phyloP scores from a whole-genome alignment of 1,140 invertebrate species.

The Triops longicaudatus region DNA sequence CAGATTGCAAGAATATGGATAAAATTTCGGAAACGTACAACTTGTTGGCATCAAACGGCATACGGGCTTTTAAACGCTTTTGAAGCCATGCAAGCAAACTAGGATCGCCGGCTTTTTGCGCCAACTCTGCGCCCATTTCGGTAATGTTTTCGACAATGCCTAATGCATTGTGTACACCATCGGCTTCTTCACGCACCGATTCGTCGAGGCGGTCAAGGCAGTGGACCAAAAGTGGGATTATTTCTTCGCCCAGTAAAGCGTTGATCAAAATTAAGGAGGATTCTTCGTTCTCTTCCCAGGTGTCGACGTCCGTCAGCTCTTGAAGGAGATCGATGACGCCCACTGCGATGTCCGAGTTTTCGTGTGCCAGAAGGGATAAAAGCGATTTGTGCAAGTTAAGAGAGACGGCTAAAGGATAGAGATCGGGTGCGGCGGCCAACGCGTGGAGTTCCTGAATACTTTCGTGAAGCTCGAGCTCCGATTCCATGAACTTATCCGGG shows the following conservation, averaged over 20 bases:
- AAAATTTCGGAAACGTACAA: slow-evolving; percentile 92
- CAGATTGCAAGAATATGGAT: slow-evolving; percentile 87
- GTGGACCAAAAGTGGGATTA: slow-evolving; percentile 82
- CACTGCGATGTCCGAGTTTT: slow-evolving; percentile 90
- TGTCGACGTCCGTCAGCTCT: slow-evolving; percentile 94
- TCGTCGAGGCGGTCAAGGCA: slow-evolving; percentile 92
- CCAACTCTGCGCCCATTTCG: slow-evolving; percentile 81
- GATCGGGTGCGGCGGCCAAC: slow-evolving; percentile 87
- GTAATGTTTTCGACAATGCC: slow-evolving; percentile 86
- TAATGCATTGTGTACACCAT: slow-evolving; percentile 92
- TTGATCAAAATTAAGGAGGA: slow-evolving; percentile 68
- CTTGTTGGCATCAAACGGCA: slow-evolving; percentile 92
- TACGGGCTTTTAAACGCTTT: slow-evolving; percentile 73
- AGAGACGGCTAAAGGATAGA: slow-evolving; percentile 86
- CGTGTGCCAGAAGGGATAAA: slow-evolving; percentile 88
- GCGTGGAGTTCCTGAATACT: slow-evolving; percentile 87
- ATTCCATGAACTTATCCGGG: slow-evolving; percentile 99
- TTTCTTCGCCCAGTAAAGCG: slow-evolving; percentile 74
- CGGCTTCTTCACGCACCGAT: slow-evolving; percentile 83
- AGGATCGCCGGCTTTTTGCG: slow-evolving; percentile 72
- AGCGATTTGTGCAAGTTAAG: slow-evolving; percentile 78
- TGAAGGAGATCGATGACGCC: slow-evolving; percentile 71
- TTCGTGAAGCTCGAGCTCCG: slow-evolving; percentile 90
- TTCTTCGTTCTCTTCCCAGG: slow-evolving; percentile 80
- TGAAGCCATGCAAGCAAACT: slow-evolving; percentile 87